Conservation (phyloP, 2,797 vertebrate genomes). For the Pterois miles region DNA sequence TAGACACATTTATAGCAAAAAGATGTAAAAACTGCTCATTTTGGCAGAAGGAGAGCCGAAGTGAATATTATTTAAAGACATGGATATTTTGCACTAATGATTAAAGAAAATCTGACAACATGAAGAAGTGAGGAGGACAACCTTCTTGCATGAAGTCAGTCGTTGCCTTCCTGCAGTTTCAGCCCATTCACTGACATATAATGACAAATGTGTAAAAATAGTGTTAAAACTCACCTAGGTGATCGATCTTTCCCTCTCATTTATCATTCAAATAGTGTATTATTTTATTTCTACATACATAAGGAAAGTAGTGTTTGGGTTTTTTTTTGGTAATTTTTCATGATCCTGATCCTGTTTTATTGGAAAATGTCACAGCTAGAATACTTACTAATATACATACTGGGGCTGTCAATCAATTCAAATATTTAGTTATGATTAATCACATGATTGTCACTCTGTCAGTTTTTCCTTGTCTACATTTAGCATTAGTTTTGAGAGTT, state of each 20-base stretch:
- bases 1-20: neutral
- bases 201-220: neutral
- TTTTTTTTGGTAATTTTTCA: neutral
- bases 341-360: no score
- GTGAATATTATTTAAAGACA: neutral
- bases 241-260: neutral
- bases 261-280: no score
- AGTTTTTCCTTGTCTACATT: no score
- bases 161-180: neutral
- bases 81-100: neutral
- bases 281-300: no score
- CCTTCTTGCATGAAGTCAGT: neutral
- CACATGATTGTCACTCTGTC: no score
- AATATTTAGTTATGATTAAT: no score
- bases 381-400: neutral
- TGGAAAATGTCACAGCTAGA: no score
- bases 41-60: neutral
- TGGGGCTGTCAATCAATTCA: no score
- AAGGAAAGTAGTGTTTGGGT: neutral
- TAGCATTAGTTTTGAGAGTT: no score
- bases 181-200: neutral
- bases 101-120: neutral
- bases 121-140: neutral
- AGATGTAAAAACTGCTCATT: neutral
- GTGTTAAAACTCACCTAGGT: no score